Evolutionary conservation across 2,888 invertebrate species (phyloP), one percentile per base, ranked within the genome.

Genomic region (Latheticus oryzae): DNA sequence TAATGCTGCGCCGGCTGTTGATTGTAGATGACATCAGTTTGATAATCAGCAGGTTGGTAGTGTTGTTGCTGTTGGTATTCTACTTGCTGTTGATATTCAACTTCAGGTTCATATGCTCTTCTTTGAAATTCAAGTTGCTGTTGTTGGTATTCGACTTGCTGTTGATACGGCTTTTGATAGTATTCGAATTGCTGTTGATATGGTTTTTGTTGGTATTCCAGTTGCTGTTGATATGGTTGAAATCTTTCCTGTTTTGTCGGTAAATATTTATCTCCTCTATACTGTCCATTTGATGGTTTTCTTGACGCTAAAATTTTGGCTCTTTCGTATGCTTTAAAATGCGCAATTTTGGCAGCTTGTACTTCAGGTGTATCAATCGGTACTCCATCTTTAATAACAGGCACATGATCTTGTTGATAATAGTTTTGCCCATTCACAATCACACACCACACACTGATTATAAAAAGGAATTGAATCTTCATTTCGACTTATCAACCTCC

Each of bases 331-430:
- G 61, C 62, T 16, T 40, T 47, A 9, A 61, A 65, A 26, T 62
- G 62, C 4, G 51, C 47, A 24, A 48, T 55, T 40, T 61, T 65
- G 16, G 64, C 64, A 2, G 60, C 60, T 26, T 63, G 62, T 3
- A 65, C 64, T 33, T 65, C 64, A 0, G 64, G 63, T 0, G 64
- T 65, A 26, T 65, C 64, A 4, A 60, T 47, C 2, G 64, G 64
- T 2, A 65, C 64, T 7, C 64, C 64, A 30, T 65, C 45, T 5
- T 58, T 35, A 32, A 65, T 65, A 5, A 61, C 53, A 5, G 64
- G 64, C 2, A 65, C 42, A 21, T 59, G 26, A 3, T 30, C 38
- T 9, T 12, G 15, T n/a, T 50, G 50, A 7, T 30, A 19, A 32
- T 23, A 58, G 19, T 33, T 24, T 21, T 30, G 37, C 3, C 24